A percentile compares a stretch with the other conserved stretches of the same genome.
Conservation (phyloP, 2,888 invertebrate genomes). For the Cistogaster globosa region DNA sequence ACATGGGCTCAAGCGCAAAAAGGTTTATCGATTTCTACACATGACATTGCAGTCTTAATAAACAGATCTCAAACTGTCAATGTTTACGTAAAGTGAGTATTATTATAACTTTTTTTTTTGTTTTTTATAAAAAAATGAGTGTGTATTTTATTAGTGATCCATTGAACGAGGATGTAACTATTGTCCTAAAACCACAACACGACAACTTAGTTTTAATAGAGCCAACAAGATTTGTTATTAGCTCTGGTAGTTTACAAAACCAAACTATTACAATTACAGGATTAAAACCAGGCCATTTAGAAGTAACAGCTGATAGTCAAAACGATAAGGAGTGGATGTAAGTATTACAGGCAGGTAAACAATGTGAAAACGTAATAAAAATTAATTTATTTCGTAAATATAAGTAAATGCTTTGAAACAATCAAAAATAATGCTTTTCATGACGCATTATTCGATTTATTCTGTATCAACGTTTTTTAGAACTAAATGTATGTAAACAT, state of each 20-base stretch:
- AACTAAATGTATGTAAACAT: no score
- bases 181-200: constrained; percentile 87
- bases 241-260: constrained; percentile 79
- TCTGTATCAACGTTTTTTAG: no score
- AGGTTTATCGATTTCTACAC: constrained; percentile 84
- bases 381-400: no score
- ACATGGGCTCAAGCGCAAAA: constrained; percentile 73
- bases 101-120: neutral
- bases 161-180: constrained; percentile 80
- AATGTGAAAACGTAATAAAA: neutral
- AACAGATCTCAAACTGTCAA: constrained; percentile 84
- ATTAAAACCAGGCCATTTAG: constrained; percentile 87
- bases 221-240: constrained; percentile 82
- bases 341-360: constrained; percentile 57
- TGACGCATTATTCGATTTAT: no score
- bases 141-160: constrained; percentile 70
- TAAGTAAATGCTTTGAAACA: no score
- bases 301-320: constrained; percentile 86
- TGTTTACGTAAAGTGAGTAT: constrained; percentile 86
- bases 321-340: constrained; percentile 83
- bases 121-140: neutral
- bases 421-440: no score
- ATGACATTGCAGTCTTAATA: constrained; percentile 86
- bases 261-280: constrained; percentile 85
- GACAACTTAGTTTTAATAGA: constrained; percentile 85